Percentiles rank a stretch among this genome's conserved stretches.
Evolutionary conservation across 2,888 invertebrate species (phyloP).

Genomic region (Allygus modestus): DNA sequence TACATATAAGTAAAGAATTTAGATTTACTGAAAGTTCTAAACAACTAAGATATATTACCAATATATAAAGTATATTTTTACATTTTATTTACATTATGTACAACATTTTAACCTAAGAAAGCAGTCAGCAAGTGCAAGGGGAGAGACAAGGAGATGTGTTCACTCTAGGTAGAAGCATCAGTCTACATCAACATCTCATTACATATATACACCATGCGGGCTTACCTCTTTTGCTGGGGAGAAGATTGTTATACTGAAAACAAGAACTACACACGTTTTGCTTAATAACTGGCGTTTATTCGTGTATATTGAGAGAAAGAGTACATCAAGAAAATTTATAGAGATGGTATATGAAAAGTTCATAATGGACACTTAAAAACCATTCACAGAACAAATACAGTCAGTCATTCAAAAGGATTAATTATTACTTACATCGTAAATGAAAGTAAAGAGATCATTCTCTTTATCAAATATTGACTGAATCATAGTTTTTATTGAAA

Average conservation of each 20-base stretch:
- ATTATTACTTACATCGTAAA: neutral
- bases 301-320: constrained; percentile 1
- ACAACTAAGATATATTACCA: neutral
- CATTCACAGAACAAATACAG: constrained; percentile 10
- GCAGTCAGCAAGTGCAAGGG: constrained; percentile 38
- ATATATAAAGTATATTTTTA: neutral
- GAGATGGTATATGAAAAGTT: neutral
- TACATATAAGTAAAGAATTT: neutral
- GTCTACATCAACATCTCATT: constrained; percentile 12
- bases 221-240: constrained; percentile 44
- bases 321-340: neutral
- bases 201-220: constrained; percentile 35
- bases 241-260: constrained; percentile 29
- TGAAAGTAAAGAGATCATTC: neutral
- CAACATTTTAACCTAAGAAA: neutral
- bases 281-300: neutral
- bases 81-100: constrained; percentile 37
- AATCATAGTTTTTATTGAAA: no score
- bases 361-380: neutral
- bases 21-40: neutral
- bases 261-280: constrained; percentile 45
- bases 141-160: constrained; percentile 12
- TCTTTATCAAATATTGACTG: no score
- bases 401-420: neutral
- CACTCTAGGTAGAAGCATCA: constrained; percentile 6